A percentile compares a stretch with the other conserved stretches of the same genome.
phyloP scores from a whole-genome alignment of 1,140 invertebrate genomes.

The Helicoverpa armigera region DNA sequence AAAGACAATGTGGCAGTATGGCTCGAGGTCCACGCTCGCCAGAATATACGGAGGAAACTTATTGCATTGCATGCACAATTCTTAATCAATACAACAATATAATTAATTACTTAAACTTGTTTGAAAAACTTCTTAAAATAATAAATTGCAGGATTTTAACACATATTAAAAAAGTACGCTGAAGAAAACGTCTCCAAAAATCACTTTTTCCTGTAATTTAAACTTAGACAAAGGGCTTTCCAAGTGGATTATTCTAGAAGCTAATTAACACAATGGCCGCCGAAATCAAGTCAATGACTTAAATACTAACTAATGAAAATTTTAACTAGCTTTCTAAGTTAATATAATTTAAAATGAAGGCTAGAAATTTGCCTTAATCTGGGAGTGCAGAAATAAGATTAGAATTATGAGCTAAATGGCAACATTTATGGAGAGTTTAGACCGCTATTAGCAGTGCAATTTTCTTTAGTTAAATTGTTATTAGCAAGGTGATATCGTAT shows the following conservation, averaged over 20 bases:
- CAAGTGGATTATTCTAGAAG: constrained; percentile 2
- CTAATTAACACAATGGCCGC: background rate
- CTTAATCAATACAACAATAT: too few species aligned
- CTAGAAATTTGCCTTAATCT: background rate
- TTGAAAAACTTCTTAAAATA: too few species aligned
- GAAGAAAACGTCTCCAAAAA: background rate
- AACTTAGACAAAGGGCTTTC: constrained; percentile 1
- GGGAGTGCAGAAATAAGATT: background rate
- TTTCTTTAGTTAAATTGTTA: too few species aligned
- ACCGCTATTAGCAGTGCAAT: too few species aligned
- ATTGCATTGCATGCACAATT: too few species aligned
- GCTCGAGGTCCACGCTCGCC: too few species aligned
- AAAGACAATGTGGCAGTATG: too few species aligned
- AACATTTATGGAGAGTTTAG: too few species aligned
- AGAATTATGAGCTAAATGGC: too few species aligned
- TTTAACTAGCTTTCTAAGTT: background rate
- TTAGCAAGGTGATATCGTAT: too few species aligned
- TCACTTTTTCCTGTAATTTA: background rate
- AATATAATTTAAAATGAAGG: background rate
- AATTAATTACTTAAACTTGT: too few species aligned
- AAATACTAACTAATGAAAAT: background rate
- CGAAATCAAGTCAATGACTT: background rate
- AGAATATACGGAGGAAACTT: too few species aligned
- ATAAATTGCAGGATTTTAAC: background rate
- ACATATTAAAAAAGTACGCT: background rate